Evolutionary conservation across 2,888 invertebrate species (phyloP), one percentile per base, ranked within the genome.

Genomic region (Cetonia aurata): DNA sequence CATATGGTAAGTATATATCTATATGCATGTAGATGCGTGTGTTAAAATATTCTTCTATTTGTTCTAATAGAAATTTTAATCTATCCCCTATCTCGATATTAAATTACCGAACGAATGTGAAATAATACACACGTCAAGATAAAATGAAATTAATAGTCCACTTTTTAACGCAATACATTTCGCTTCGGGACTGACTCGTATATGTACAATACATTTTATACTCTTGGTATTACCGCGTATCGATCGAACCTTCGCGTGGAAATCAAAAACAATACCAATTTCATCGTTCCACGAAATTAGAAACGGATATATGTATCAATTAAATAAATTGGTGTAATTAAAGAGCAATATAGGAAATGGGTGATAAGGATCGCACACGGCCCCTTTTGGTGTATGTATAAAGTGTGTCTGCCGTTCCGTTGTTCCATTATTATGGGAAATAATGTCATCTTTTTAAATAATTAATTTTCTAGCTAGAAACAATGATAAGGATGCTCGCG

Each of bases 261-360:
- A 60, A 60, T 60, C 60, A 60, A 60, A 60, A 60, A 48, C 60
- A 60, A 60, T 57, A 57, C 17, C 42, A 44, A 57, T 60, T 48
- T 60, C 48, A 46, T 60, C 25, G n/a, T 60, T 60, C 31, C 42
- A 60, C 13, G 15, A 60, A 60, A 65, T 15, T 41, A 41, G 62
- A 31, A 50, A 19, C 44, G 37, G 60, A 60, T 55, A 57, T 56
- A 52, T 44, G 56, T 65, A 69, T 65, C 70, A 69, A 73, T 71
- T 69, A 66, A 69, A 67, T 67, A 73, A 69, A 73, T 70, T 70
- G 66, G 69, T 37, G 31, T 59, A 66, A 71, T 71, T 71, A 71
- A 48, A 44, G 33, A 48, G 71, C 66, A 67, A 67, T 67, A 59
- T 65, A 65, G 50, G 46, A 57, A 71, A 66, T 66, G 56, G 71